A percentile compares a stretch with the other conserved stretches of the same genome.
Evolutionary conservation across 2,888 invertebrate genomes (phyloP).

Genomic region (Falcaria lacertinaria): DNA sequence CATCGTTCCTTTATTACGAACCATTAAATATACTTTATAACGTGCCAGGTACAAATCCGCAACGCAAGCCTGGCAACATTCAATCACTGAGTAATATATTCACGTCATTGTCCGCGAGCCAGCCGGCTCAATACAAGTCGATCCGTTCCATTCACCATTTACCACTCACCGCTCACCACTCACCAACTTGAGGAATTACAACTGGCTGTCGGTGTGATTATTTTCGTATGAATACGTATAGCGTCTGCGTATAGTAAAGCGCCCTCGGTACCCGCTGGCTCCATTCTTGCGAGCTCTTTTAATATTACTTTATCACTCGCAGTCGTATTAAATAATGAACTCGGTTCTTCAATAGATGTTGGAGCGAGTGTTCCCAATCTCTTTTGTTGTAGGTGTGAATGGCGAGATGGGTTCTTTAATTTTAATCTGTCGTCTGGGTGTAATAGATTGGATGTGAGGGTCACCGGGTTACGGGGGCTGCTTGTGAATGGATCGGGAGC

Average conservation of each 20-base stretch:
- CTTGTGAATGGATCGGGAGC: neutral
- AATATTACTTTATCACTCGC: slow-evolving; percentile 3
- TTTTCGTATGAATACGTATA: neutral
- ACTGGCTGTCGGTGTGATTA: slow-evolving; percentile 4
- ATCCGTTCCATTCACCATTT: neutral
- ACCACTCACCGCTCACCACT: slow-evolving; percentile 1
- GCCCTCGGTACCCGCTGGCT: slow-evolving; percentile 2
- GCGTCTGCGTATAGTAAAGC: neutral
- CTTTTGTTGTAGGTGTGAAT: neutral
- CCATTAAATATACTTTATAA: too few species aligned
- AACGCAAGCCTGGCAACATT: too few species aligned
- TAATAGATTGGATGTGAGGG: too few species aligned
- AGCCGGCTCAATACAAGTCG: neutral
- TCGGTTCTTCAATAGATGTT: neutral
- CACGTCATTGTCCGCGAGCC: slow-evolving; percentile 14
- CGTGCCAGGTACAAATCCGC: too few species aligned
- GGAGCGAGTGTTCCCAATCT: neutral
- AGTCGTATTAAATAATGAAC: slow-evolving; percentile 1
- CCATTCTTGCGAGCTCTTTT: slow-evolving; percentile 5
- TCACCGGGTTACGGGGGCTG: neutral
- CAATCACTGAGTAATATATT: too few species aligned
- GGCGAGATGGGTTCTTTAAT: neutral
- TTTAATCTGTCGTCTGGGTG: neutral
- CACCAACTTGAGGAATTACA: slow-evolving; percentile 29
- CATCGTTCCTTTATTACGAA: too few species aligned